Base-by-base conservation (phyloP, 2,888 invertebrate genomes). In the Vandiemenella viatica region DNA sequence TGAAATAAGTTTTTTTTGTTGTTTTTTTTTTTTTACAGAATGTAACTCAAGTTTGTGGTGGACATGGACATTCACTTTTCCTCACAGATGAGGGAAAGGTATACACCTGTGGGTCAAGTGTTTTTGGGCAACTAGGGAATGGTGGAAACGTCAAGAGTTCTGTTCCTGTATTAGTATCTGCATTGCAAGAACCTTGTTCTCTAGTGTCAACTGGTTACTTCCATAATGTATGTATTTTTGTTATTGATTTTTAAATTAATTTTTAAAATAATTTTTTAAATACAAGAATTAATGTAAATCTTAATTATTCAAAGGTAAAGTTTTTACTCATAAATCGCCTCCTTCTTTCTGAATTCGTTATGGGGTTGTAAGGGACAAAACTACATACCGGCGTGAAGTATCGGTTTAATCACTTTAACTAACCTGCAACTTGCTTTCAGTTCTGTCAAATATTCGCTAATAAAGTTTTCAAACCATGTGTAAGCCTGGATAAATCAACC, bases 81-180 rank as follows among this genome's bases (percentile, higher is more conserved):
- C 67, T 87, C 18, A 79, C 77, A 48, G 68, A 67, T 26, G 76
- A 77, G 61, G 88, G 88, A 17, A 73, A 77, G 54, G 76, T 88
- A 45, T 76, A 76, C 55, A 73, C 79, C 0, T 68, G 76, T 60
- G 83, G 83, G 18, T 81, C 84, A 49, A 82, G 80, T 55, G 77
- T 79, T 56, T 88, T 85, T 65, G 88, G 87, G 0, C 88, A 89
- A 64, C 69, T 89, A 20, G 86, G 83, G 40, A 68, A 64, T 42
- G 73, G 72, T 2, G 65, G 65, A 17, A 65, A 71, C 6, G 67
- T 70, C 49, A 83, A 83, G 64, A 58, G 73, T 0, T 67, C 67
- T 65, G 67, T 67, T 59, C 83, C 85, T 0, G 59, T 72, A 15
- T 73, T 67, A 62, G 67, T 79, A 23, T 62, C 66, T 23, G 59